These are phyloP conservation scores for Halcyon malimbica DNA, from an alignment of 2,113 vertebrate genomes.

Conservation along the genomic window DNA sequence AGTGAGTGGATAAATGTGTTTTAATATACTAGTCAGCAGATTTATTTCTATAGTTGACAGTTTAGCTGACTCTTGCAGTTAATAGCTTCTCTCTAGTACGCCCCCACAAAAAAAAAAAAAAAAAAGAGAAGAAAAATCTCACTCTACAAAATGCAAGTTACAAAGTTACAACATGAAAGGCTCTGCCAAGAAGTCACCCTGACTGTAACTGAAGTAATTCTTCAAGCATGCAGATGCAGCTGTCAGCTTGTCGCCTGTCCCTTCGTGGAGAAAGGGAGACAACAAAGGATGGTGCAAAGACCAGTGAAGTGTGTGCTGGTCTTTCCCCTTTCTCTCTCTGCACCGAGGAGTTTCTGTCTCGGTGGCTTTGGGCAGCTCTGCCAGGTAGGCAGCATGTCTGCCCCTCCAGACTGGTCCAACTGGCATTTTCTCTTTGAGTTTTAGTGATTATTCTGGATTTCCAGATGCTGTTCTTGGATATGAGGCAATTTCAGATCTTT, in stretches of 20 bases:
- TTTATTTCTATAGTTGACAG: constrained; percentile 16
- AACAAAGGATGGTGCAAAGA: neutral
- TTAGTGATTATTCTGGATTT: neutral
- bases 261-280: neutral
- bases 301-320: rapidly evolving
- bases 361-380: neutral
- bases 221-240: neutral
- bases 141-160: neutral
- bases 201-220: constrained; percentile 3
- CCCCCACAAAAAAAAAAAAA: neutral
- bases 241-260: neutral
- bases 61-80: constrained; percentile 22
- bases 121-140: neutral
- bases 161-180: neutral
- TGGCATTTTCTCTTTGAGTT: neutral
- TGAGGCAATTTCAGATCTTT: neutral
- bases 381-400: rapidly evolving
- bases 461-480: neutral
- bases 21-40: constrained; percentile 34
- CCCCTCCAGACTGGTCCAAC: neutral
- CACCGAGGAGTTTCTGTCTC: neutral
- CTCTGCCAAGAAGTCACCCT: constrained; percentile 15
- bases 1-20: constrained; percentile 1
- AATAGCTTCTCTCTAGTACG: neutral
- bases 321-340: neutral